Evolutionary conservation across 1,140 invertebrate genomes (phyloP), one percentile per base, ranked within the genome.

Genomic region (Procambarus clarkii): DNA sequence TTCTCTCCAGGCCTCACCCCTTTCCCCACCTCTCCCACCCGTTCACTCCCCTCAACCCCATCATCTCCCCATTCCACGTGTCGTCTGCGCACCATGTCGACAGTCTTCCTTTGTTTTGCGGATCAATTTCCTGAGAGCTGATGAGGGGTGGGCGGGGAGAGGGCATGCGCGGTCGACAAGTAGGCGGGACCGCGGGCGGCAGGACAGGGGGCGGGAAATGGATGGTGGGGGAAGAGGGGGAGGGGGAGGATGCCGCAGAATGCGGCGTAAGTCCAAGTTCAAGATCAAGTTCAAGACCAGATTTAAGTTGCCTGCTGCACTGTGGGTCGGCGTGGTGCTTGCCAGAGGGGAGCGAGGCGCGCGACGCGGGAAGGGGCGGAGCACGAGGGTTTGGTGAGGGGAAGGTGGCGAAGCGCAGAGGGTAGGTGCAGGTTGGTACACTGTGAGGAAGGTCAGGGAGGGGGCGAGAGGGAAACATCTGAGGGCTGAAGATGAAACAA

Each of bases 251-350:
- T 54, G 60, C 50, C 50, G 34, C 80, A 34, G 54, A 82, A 82
- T 60, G 80, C 80, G 80, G 80, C 54, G 80, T 74, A 82, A 82
- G 80, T 60, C 34, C 80, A 82, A 82, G 80, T 82, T 82, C 80
- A 82, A 82, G 80, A 82, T 82, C 80, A 82, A 82, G 80, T 82
- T 82, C 80, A 82, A 82, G 80, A 82, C 80, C 80, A 82, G 15
- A 82, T 82, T 82, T 82, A 82, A 82, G 80, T 60, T 82, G 80
- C 80, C 80, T 82, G 80, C 50, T 82, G 80, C 50, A 60, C 44
- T 82, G 50, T 60, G 50, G 80, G 80, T 34, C n/a, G 54, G 5
- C 21, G 79, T 4, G 78, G 50, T 82, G 80, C 50, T 44, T 82
- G 54, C 60, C 54, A 18, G 60, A n/a, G 81, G 81, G 34, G 81